Base-by-base conservation (phyloP, 2,888 invertebrate genomes). In the Tetramorium bicarinatum region DNA sequence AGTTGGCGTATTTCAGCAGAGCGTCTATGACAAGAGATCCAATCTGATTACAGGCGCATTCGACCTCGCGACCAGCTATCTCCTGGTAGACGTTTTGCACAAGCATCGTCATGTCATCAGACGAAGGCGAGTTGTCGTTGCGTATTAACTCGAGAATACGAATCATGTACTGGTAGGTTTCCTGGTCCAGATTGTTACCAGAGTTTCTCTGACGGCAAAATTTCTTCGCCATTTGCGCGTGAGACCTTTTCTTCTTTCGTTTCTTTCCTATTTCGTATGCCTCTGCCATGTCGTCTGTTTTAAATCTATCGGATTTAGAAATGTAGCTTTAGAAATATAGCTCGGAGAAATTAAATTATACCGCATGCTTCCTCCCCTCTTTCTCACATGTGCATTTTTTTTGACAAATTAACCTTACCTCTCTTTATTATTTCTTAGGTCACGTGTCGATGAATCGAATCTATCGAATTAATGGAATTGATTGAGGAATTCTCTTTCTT, bases 1-100 rank as follows among this genome's bases (percentile, higher is more conserved):
- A 95, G 84, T 96, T 96, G 0, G 97, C 96, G 85, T 96, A 97
- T 0, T 97, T 97, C 0, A 98, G 94, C 0, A 98, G 95, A n/a
- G 96, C 95, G 92, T 98, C 98, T 1, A 98, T 95, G 0, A 97
- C 97, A 88, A 97, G 95, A 71, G 97, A 98, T 0, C 97, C 97
- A 0, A 98, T 96, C 94, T 98, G 98, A 95, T 98, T 98, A 8
- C 97, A 96, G 0, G 97, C 96, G 59, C 97, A 96, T 59, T 97
- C 96, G 0, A 97, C 94, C 95, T 98, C 98, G 86, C 97, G 96
- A 0, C 96, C 96, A 86, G 96, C 95, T 0, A 97, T 97, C 92
- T 97, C 96, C 87, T 97, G 96, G 80, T 98, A 96, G 0, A 98
- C 97, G 93, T 98, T 98, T 89, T 97, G 96, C 0, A 97, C 97